A percentile compares a stretch with the other conserved stretches of the same genome.
phyloP scores from a whole-genome alignment of 2,797 vertebrate genomes.

The Nothura maculosa region DNA sequence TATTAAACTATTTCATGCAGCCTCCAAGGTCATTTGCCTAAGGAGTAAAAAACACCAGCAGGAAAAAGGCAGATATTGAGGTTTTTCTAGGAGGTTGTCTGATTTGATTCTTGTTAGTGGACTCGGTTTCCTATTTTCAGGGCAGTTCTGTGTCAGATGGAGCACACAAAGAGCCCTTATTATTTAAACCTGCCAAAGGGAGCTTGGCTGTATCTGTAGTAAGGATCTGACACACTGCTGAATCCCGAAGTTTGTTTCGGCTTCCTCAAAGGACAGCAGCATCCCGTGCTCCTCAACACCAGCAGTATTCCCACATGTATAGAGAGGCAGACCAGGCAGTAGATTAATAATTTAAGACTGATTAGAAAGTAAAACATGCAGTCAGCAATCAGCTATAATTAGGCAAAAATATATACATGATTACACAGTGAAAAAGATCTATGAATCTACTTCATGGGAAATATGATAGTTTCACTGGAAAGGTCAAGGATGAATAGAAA shows the following conservation, averaged over 20 bases:
- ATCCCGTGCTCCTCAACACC: background rate
- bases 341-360: slow-evolving; percentile 65
- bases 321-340: background rate
- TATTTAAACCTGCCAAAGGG: slow-evolving; percentile 61
- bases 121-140: slow-evolving; percentile 56
- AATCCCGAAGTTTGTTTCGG: slow-evolving; percentile 42
- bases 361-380: slow-evolving; percentile 30
- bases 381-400: slow-evolving; percentile 48
- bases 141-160: slow-evolving; percentile 71
- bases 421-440: background rate
- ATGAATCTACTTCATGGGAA: background rate
- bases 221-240: slow-evolving; percentile 36
- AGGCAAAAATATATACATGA: slow-evolving; percentile 9
- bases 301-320: slow-evolving; percentile 15
- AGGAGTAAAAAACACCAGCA: slow-evolving; percentile 32
- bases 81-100: background rate
- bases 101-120: slow-evolving; percentile 55
- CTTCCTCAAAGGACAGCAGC: slow-evolving; percentile 28
- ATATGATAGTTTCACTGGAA: background rate
- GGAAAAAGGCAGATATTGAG: background rate
- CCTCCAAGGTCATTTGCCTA: slow-evolving; percentile 65
- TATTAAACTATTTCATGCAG: slow-evolving; percentile 4
- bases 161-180: slow-evolving; percentile 42
- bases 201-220: slow-evolving; percentile 11
- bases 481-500: background rate